These are phyloP conservation scores for Galerucella pusilla DNA, from an alignment of 2,888 invertebrate species.

Conservation along the genomic window DNA sequence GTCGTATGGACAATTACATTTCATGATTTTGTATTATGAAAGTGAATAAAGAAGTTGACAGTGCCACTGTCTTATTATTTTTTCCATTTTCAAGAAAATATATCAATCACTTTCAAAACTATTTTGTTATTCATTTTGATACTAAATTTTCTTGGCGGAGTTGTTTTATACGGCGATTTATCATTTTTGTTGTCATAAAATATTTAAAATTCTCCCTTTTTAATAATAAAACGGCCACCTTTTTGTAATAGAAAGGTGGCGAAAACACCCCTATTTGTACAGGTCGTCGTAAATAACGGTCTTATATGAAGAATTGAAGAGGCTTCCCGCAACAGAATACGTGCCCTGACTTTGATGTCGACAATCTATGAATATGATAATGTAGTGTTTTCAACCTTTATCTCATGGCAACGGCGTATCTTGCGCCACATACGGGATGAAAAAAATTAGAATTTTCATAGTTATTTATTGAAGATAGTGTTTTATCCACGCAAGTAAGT, in stretches of 20 bases:
- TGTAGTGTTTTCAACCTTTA: constrained; percentile 36
- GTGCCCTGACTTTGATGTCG: constrained; percentile 55
- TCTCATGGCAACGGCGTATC: constrained; percentile 23
- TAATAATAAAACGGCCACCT: constrained; percentile 16
- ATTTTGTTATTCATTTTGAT: no score
- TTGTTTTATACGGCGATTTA: neutral
- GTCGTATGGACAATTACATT: no score
- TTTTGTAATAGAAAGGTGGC: constrained; percentile 34
- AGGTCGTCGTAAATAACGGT: constrained; percentile 55
- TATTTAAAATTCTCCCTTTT: neutral
- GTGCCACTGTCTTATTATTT: no score
- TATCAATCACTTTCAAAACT: no score
- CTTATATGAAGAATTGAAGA: constrained; percentile 55
- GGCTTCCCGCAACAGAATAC: constrained; percentile 58
- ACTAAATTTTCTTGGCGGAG: no score
- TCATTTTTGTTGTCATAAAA: constrained; percentile 6
- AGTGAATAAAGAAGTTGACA: no score
- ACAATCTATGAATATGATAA: constrained; percentile 59
- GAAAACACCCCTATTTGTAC: constrained; percentile 50
- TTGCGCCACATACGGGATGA: constrained; percentile 17
- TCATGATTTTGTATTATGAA: no score
- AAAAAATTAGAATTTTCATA: no score
- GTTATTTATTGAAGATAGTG: no score
- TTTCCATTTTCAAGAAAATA: no score
- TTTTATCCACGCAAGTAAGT: no score